Evolutionary conservation across 1,140 invertebrate species (phyloP).

Genomic region (Phocides pigmalion): DNA sequence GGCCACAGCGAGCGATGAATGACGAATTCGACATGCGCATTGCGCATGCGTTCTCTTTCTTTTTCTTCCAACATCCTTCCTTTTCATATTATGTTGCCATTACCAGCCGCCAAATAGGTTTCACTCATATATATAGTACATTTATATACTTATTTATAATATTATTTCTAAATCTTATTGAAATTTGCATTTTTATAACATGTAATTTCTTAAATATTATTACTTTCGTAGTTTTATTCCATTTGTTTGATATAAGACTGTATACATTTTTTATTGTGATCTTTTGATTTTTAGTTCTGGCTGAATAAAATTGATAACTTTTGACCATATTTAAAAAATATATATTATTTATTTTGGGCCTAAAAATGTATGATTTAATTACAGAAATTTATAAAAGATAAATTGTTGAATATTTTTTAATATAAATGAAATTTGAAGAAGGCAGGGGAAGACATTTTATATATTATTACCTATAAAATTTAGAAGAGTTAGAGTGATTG

Average conservation of each 20-base stretch:
- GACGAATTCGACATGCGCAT: slow-evolving; percentile 73
- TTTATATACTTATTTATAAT: too few species aligned
- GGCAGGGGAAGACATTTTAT: neutral
- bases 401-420: neutral
- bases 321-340: neutral
- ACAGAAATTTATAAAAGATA: neutral
- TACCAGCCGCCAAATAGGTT: slow-evolving; percentile 8
- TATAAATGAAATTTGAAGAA: neutral
- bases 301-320: neutral
- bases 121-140: too few species aligned
- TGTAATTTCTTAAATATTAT: too few species aligned
- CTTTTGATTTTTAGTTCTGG: neutral
- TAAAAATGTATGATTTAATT: neutral
- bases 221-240: too few species aligned
- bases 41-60: slow-evolving; percentile 64
- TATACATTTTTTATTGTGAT: neutral
- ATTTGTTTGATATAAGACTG: neutral
- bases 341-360: neutral
- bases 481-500: slow-evolving; percentile 48
- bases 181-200: too few species aligned
- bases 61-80: slow-evolving; percentile 40
- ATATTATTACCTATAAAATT: neutral
- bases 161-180: too few species aligned
- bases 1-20: slow-evolving; percentile 71
- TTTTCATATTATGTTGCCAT: slow-evolving; percentile 20